Evolutionary conservation across 2,888 invertebrate genomes (phyloP).

Genomic region (Sminthurides aquaticus): DNA sequence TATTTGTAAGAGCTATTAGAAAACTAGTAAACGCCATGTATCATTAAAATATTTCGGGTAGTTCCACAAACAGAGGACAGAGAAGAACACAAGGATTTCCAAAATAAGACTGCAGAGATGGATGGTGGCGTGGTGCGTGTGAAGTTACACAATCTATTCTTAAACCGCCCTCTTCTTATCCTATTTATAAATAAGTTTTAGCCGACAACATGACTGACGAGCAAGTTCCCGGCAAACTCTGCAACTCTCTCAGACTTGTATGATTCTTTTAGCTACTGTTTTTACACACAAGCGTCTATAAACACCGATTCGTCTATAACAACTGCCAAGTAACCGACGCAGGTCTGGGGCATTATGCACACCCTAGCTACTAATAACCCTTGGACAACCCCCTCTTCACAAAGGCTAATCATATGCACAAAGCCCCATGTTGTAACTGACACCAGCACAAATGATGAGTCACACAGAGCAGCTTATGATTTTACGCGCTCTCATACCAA

Average conservation of each 20-base stretch:
- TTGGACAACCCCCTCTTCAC: too few relatives aligned
- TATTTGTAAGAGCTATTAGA: background rate
- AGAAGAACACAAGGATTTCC: too few relatives aligned
- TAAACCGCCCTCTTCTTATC: background rate
- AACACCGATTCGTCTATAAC: too few relatives aligned
- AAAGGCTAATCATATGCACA: constrained; percentile 6
- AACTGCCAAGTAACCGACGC: too few relatives aligned
- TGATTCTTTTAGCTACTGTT: too few relatives aligned
- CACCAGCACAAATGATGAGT: constrained; percentile 6
- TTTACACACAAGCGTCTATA: too few relatives aligned
- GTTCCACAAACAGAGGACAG: too few relatives aligned
- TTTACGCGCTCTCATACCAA: background rate
- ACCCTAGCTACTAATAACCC: too few relatives aligned
- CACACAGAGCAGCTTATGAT: constrained; percentile 1
- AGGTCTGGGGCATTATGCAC: too few relatives aligned
- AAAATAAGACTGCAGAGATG: too few relatives aligned
- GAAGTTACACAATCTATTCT: background rate
- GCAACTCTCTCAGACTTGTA: too few relatives aligned
- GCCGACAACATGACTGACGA: background rate
- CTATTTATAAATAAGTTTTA: background rate
- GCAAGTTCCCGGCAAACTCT: too few relatives aligned
- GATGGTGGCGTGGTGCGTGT: background rate
- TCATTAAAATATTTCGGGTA: background rate
- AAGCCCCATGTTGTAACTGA: background rate
- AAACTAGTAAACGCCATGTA: background rate